Conservation (phyloP, 2,888 invertebrate genomes). For the Aporophyla lueneburgensis region DNA sequence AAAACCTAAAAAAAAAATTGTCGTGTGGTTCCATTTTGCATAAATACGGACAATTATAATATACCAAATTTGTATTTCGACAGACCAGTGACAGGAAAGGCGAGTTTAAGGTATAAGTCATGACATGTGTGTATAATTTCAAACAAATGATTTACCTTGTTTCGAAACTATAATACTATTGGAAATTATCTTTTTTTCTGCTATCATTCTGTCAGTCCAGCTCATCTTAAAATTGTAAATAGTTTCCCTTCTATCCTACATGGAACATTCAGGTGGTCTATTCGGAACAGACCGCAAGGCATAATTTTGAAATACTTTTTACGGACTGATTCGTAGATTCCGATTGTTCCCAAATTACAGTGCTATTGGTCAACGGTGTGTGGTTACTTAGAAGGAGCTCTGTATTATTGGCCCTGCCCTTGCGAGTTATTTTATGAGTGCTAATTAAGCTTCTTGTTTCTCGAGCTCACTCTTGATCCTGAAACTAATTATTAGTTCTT, state of each 20-base stretch:
- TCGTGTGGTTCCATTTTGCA: too few species aligned
- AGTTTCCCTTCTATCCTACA: background rate
- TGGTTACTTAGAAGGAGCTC: constrained; percentile 30
- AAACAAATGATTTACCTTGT: background rate
- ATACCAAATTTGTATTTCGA: background rate
- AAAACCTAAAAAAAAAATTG: too few species aligned
- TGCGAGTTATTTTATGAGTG: constrained; percentile 80
- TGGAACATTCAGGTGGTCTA: background rate
- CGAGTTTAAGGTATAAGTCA: too few species aligned
- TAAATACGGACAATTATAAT: too few species aligned
- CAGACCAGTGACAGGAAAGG: background rate
- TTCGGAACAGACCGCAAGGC: background rate
- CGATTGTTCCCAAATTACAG: constrained; percentile 39
- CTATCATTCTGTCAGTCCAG: too few species aligned
- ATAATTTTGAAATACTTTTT: constrained; percentile 7
- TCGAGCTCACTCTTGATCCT: constrained; percentile 79
- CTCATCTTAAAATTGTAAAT: background rate
- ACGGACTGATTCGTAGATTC: background rate
- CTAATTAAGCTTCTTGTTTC: constrained; percentile 88
- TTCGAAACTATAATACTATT: background rate
- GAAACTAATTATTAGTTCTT: constrained; percentile 87
- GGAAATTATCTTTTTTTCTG: too few species aligned
- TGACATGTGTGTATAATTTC: too few species aligned
- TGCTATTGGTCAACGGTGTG: constrained; percentile 26
- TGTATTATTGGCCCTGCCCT: constrained; percentile 45